Evolutionary conservation across 2,888 invertebrate genomes (phyloP), one percentile per base, ranked within the genome.

Genomic region (Eristalis tenax): DNA sequence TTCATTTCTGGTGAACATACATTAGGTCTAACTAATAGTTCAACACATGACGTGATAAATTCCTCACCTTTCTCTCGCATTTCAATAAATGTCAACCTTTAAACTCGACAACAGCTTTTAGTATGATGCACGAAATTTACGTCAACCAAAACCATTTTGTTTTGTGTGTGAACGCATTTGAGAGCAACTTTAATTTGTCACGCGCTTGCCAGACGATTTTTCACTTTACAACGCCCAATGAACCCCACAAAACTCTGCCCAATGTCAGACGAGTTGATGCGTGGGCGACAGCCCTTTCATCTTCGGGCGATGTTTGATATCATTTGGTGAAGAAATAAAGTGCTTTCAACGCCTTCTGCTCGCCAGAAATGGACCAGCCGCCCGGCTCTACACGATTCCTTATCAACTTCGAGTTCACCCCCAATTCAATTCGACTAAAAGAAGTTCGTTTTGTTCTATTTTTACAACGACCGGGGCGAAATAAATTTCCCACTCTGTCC

Each of bases 391-490:
- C 22, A 26, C n/a, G 38, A 35, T 57, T 78, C 56, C 70, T 56
- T 78, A 78, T 70, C 70, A 57, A 56, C 18, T 18, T n/a, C 26
- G n/a, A 63, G 4, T 38, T 56, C 64, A 65, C 64, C 64, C 23
- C 56, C 70, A 56, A 43, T 65, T 64, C 71, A 78, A 71, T 70
- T 78, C 70, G 15, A 35, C 70, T 71, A 64, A 64, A 64, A 71
- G 70, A 57, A 70, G 15, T 32, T 40, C n/a, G 43, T n/a, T 43
- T 18, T 8, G 50, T 40, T 65, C 70, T 64, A 56, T 64, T 78
- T 64, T 57, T 40, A 57, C 57, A 57, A 64, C 56, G 57, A 65
- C 26, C 38, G 38, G 13, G 2, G 38, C 38, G 32, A 38, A 38
- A 38, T 38, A 38, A 38, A 38, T 38, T 38, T 38, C 13, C 38